Percentiles rank a stretch among this genome's conserved stretches.
Conservation (phyloP, 1,140 invertebrate species). For the Brachionus calyciflorus region DNA sequence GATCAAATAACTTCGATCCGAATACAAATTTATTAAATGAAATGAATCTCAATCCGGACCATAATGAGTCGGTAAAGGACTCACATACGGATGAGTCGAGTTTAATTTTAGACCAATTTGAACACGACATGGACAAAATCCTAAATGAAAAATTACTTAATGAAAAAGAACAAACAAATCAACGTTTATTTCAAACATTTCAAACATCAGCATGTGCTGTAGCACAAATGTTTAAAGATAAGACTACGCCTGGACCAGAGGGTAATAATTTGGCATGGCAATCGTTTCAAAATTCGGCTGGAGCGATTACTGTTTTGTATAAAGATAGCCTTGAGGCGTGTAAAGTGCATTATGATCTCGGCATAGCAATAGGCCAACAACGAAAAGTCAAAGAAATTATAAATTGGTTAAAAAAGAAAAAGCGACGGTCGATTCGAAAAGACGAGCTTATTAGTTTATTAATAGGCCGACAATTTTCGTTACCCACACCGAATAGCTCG, state of each 20-base stretch:
- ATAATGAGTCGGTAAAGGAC: background rate
- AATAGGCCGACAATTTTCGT: slow-evolving; percentile 39
- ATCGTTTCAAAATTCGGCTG: slow-evolving; percentile 44
- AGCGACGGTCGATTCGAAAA: slow-evolving; percentile 34
- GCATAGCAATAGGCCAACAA: slow-evolving; percentile 23
- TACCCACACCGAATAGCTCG: slow-evolving; percentile 2
- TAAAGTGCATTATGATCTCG: slow-evolving; percentile 31
- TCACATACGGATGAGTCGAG: background rate
- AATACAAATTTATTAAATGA: slow-evolving; percentile 7
- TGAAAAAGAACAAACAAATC: slow-evolving; percentile 40
- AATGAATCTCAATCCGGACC: slow-evolving; percentile 22
- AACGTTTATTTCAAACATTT: slow-evolving; percentile 44
- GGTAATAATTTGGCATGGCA: slow-evolving; percentile 23
- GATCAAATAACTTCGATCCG: slow-evolving; percentile 18
- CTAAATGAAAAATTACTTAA: slow-evolving; percentile 13
- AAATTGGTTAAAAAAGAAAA: slow-evolving; percentile 39
- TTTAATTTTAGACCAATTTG: slow-evolving; percentile 10
- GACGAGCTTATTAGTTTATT: slow-evolving; percentile 39
- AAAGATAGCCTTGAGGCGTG: slow-evolving; percentile 45
- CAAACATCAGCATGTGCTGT: slow-evolving; percentile 42
- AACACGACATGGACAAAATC: slow-evolving; percentile 27
- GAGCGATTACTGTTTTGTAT: slow-evolving; percentile 30
- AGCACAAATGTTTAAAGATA: slow-evolving; percentile 45
- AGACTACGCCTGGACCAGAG: background rate
- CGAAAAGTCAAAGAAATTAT: slow-evolving; percentile 45